phyloP scores from a whole-genome alignment of 2,113 vertebrate species.

The Brachyistius frenatus region DNA sequence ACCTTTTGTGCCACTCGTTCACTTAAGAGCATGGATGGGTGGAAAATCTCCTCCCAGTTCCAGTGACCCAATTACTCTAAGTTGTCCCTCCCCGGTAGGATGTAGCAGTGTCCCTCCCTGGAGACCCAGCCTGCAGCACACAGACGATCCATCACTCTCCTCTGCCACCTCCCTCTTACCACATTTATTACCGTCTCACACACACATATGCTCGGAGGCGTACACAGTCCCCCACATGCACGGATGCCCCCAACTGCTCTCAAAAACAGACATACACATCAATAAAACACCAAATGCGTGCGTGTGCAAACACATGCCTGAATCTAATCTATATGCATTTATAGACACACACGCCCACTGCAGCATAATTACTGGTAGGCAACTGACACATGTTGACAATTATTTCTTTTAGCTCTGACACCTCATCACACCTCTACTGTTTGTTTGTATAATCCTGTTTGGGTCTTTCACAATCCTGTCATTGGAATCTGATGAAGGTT shows the following conservation, averaged over 20 bases:
- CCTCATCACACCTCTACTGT: constrained; percentile 71
- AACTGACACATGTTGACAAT: constrained; percentile 66
- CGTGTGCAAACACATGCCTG: constrained; percentile 33
- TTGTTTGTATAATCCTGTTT: constrained; percentile 72
- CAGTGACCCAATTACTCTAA: constrained; percentile 83
- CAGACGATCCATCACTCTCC: constrained; percentile 75
- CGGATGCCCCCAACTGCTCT: constrained; percentile 32
- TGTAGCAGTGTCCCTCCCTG: constrained; percentile 68
- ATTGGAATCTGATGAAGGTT: constrained; percentile 68
- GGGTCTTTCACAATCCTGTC: constrained; percentile 53
- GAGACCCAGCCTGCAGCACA: constrained; percentile 68
- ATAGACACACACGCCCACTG: constrained; percentile 1
- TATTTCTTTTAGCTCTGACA: constrained; percentile 61
- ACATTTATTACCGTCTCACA: constrained; percentile 59
- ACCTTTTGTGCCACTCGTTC: constrained; percentile 46
- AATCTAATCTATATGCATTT: constrained; percentile 35
- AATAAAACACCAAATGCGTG: constrained; percentile 44
- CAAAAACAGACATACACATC: constrained; percentile 22
- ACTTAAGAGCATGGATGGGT: constrained; percentile 63
- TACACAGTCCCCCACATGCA: constrained; percentile 16
- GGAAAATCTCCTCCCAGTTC: constrained; percentile 67
- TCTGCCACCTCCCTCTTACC: constrained; percentile 59
- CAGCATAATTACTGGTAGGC: constrained; percentile 52
- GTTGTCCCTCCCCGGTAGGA: constrained; percentile 72
- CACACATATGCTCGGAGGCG: constrained; percentile 3